Percentiles rank a stretch among this genome's conserved stretches.
Evolutionary conservation across 1,140 invertebrate genomes (phyloP).

Genomic region (Brachystomella parvula): DNA sequence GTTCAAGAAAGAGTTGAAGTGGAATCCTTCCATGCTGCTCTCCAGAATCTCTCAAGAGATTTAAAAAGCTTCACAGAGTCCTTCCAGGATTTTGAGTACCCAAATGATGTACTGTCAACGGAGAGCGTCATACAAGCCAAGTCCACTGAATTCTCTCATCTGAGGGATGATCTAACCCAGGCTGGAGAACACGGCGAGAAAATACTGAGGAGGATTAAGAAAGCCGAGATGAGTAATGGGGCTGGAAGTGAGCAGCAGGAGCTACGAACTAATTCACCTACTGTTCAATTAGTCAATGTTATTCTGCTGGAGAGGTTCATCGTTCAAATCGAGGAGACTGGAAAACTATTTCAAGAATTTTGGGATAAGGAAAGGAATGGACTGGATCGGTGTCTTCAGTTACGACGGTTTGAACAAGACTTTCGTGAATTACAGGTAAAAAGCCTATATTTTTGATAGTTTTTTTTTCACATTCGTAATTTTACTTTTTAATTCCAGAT

Average conservation of each 20-base stretch:
- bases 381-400: conserved; percentile 75
- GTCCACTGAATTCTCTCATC: conserved; percentile 54
- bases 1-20: conserved; percentile 92
- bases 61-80: conserved; percentile 75
- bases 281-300: conserved; percentile 65
- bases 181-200: conserved; percentile 76
- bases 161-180: conserved; percentile 69
- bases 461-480: conserved; percentile 38
- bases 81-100: conserved; percentile 68
- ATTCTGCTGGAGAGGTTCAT: conserved; percentile 85
- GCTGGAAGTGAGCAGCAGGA: background rate
- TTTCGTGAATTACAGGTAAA: conserved; percentile 67
- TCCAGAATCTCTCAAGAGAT: conserved; percentile 73
- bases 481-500: conserved; percentile 42
- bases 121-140: conserved; percentile 60
- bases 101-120: conserved; percentile 70
- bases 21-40: conserved; percentile 86
- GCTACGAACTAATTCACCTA: conserved; percentile 37
- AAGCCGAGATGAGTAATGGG: conserved; percentile 45
- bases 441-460: background rate
- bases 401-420: conserved; percentile 81
- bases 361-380: conserved; percentile 82
- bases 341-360: conserved; percentile 84
- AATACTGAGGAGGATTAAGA: conserved; percentile 54
- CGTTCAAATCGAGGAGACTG: conserved; percentile 89